phyloP scores from a whole-genome alignment of 2,888 invertebrate species.

The Chloroclysta siterata region DNA sequence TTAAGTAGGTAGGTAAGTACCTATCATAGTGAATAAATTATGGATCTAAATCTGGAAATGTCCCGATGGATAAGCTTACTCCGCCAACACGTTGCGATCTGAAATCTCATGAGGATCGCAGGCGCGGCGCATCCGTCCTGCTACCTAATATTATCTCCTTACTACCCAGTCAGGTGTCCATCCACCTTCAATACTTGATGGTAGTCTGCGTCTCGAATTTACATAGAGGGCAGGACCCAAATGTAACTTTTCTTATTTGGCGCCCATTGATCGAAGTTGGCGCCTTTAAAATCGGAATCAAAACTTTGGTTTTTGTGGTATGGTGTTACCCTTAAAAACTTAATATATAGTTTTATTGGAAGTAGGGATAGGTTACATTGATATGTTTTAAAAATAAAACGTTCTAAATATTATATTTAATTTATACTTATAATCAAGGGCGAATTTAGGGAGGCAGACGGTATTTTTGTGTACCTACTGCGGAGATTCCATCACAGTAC shows the following conservation, averaged over 20 bases:
- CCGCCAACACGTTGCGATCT: conserved; percentile 23
- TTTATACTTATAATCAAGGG: no score
- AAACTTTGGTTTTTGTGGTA: no score
- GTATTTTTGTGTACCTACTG: no score
- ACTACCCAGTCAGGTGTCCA: conserved; percentile 52
- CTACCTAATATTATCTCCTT: conserved; percentile 60
- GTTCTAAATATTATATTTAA: no score
- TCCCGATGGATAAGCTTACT: conserved; percentile 24
- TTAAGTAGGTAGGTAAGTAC: no score
- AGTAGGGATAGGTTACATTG: no score
- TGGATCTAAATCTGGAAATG: conserved; percentile 11
- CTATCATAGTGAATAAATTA: neutral
- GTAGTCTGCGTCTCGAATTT: conserved; percentile 61
- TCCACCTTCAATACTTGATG: conserved; percentile 73
- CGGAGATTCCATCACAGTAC: no score
- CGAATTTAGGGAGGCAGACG: no score
- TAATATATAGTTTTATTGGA: no score
- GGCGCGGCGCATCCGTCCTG: conserved; percentile 35
- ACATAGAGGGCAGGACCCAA: conserved; percentile 2
- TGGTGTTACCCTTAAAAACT: no score
- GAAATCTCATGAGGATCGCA: conserved; percentile 29
- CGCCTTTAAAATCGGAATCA: neutral
- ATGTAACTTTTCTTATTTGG: neutral
- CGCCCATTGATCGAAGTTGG: no score
- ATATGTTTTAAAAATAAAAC: no score